Conservation (phyloP, 2,888 invertebrate species). For the Parascotia fuliginaria region DNA sequence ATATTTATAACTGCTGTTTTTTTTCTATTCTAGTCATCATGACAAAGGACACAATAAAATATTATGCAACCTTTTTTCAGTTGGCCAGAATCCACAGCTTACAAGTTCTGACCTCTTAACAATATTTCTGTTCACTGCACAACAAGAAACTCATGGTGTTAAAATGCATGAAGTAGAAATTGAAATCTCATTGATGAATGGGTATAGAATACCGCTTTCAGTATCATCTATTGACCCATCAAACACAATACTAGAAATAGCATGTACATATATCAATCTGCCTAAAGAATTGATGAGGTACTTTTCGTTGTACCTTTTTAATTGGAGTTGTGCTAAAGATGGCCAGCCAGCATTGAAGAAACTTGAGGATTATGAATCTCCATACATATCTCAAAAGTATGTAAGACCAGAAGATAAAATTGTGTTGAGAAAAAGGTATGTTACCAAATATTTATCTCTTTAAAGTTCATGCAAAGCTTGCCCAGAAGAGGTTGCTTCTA, state of each 20-base stretch:
- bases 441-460: too few relatives aligned
- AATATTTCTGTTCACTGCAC: constrained; percentile 95
- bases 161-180: constrained; percentile 89
- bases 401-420: constrained; percentile 91
- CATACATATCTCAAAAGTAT: constrained; percentile 95
- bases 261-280: constrained; percentile 92
- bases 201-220: constrained; percentile 92
- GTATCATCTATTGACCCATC: constrained; percentile 94
- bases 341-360: constrained; percentile 92
- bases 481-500: too few relatives aligned
- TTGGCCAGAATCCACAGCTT: constrained; percentile 94
- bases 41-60: constrained; percentile 1
- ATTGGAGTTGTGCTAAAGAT: constrained; percentile 90
- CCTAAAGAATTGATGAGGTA: constrained; percentile 92
- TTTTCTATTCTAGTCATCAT: too few relatives aligned
- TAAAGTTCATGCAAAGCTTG: too few relatives aligned
- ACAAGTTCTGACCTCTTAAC: constrained; percentile 92
- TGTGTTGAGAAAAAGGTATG: constrained; percentile 95
- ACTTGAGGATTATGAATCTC: constrained; percentile 98
- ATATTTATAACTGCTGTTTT: too few relatives aligned
- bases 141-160: constrained; percentile 93
- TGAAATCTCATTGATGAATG: constrained; percentile 94
- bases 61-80: constrained; percentile 73
- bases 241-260: constrained; percentile 92
- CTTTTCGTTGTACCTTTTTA: constrained; percentile 96